phyloP scores from a whole-genome alignment of 1,140 invertebrate species.

The Pantala flavescens region DNA sequence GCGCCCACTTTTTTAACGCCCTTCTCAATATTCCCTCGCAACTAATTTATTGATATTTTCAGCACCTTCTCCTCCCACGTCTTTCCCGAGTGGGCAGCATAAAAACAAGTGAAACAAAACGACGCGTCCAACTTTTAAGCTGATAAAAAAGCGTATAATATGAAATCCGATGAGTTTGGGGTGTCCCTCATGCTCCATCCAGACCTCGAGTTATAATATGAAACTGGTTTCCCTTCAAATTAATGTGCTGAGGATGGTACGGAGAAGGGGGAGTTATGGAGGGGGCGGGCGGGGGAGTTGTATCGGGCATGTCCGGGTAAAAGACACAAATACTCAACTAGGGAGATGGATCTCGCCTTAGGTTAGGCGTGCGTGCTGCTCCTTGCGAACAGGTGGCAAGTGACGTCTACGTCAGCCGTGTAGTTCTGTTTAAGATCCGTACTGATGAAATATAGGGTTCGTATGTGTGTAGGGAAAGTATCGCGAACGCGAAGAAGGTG shows the following conservation, averaged over 20 bases:
- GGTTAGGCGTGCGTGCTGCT: too few relatives aligned
- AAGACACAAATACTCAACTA: too few relatives aligned
- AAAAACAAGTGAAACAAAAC: background rate
- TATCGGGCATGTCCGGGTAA: too few relatives aligned
- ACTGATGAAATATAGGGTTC: too few relatives aligned
- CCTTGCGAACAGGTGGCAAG: too few relatives aligned
- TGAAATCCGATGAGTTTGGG: background rate
- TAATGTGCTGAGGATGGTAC: background rate
- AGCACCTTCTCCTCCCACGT: background rate
- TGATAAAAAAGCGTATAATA: background rate
- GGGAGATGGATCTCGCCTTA: too few relatives aligned
- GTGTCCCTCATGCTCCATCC: slow-evolving; percentile 1
- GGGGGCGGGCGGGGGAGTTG: background rate
- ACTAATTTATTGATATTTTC: background rate
- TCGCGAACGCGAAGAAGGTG: too few relatives aligned
- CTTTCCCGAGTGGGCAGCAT: background rate
- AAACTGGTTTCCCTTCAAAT: background rate
- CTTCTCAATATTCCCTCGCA: background rate
- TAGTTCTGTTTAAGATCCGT: too few relatives aligned
- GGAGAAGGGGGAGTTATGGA: background rate
- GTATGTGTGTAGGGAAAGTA: too few relatives aligned
- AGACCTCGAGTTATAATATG: background rate
- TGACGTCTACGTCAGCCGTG: too few relatives aligned
- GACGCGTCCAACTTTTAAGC: background rate
- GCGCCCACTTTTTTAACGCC: background rate